phyloP scores from a whole-genome alignment of 2,113 vertebrate genomes.

The Gobius niger region DNA sequence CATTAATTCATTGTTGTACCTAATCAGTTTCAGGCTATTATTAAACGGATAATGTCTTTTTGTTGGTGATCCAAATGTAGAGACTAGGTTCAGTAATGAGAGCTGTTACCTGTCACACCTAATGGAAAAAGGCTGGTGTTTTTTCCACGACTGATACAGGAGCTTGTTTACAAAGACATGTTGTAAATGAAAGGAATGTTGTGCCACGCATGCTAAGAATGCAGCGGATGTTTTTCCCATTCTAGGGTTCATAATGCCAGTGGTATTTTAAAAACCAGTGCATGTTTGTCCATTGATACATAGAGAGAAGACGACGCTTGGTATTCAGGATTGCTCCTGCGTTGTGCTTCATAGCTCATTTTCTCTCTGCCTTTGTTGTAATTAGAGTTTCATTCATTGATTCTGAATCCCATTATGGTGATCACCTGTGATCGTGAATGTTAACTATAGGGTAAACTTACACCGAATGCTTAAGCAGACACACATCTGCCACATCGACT shows the following conservation, averaged over 20 bases:
- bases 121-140: neutral
- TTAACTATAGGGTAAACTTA: neutral
- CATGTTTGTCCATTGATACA: neutral
- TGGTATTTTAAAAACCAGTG: neutral
- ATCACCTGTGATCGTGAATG: constrained; percentile 2
- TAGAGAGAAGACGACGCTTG: neutral
- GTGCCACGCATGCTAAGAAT: neutral
- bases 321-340: neutral
- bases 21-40: no score
- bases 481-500: neutral
- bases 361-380: constrained; percentile 12
- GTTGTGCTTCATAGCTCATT: neutral
- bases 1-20: no score
- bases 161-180: neutral
- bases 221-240: neutral
- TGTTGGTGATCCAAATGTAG: no score
- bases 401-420: constrained; percentile 7
- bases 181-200: neutral
- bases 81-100: neutral
- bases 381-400: constrained; percentile 12
- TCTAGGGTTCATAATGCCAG: no score
- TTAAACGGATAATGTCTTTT: no score
- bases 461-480: constrained; percentile 11
- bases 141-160: neutral
- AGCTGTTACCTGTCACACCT: neutral